Conservation (phyloP, 2,888 invertebrate genomes). For the Metacarcinus magister region DNA sequence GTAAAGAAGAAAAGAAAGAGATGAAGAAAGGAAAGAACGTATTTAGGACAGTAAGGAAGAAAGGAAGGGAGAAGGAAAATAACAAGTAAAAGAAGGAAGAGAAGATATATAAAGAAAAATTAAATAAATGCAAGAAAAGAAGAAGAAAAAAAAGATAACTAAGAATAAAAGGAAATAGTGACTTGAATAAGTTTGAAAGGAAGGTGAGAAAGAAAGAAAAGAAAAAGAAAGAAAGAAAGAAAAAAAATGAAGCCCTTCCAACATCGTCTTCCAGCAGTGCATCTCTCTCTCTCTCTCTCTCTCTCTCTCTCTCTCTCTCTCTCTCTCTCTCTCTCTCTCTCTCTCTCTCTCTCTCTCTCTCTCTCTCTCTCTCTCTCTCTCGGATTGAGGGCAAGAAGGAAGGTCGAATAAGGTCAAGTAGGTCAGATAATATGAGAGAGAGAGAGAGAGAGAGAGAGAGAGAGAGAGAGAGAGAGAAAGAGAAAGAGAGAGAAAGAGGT, state of each 20-base stretch:
- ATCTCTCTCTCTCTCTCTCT: background rate
- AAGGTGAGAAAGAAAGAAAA: background rate
- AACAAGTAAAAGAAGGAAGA: too few relatives aligned
- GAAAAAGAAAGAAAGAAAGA: background rate
- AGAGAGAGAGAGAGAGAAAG: conserved; percentile 40
- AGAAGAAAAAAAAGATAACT: background rate
- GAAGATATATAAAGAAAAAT: too few relatives aligned
- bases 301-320: conserved; percentile 3
- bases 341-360: conserved; percentile 26
- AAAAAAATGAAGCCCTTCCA: background rate
- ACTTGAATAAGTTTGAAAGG: background rate
- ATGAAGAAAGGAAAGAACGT: background rate
- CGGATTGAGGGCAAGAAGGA: background rate
- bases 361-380: conserved; percentile 14
- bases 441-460: conserved; percentile 28
- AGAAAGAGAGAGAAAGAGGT: conserved; percentile 35
- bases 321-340: background rate
- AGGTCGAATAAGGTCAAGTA: background rate
- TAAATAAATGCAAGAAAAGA: too few relatives aligned
- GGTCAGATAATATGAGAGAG: background rate
- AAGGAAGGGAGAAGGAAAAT: too few relatives aligned
- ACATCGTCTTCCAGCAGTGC: background rate
- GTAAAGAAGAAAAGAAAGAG: background rate
- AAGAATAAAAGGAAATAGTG: background rate
- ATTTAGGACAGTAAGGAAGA: background rate